Evolutionary conservation across 1,140 invertebrate genomes (phyloP), one percentile per base, ranked within the genome.

Genomic region (Euschistus heros): DNA sequence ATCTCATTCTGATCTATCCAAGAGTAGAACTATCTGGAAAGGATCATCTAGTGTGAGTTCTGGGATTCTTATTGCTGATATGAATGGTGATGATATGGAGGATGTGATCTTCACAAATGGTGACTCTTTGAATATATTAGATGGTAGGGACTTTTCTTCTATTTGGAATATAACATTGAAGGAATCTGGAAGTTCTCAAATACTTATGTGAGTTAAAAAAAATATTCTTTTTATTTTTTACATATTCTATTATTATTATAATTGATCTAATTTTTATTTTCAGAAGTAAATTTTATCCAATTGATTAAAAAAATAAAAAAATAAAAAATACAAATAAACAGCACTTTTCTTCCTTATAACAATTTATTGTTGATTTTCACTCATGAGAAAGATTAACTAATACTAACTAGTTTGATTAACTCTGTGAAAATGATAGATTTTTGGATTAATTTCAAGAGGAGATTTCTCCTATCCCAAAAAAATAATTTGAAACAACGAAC

Each of bases 31-130:
- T 15, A 52, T 67, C 24, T 67, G 66, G 66, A 52, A 52, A 17
- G 62, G 63, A 1, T 15, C n/a, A 1, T 14, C 17, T 7, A 55
- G 66, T 15, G 73, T 84, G 2, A 75, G 82, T 47, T 74, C 82
- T n/a, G 80, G 88, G 3, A 86, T 89, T 6, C 83, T 89, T 42
- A 71, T 93, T 2, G 80, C 82, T 5, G 90, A 92, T 73, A 77
- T 92, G 44, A 92, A 82, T 64, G 80, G 78, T 8, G 91, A 93
- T 75, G 79, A 80, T 8, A 76, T 84, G 1, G 79, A 83, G 59
- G 91, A 93, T 72, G 87, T 92, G 65, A 73, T 84, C 4, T 80
- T 92, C 59, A 77, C 80, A 2, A 80, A 86, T 0, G 81, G 84
- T 70, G 88, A 87, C 69, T 88, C 89, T 73, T 84, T 86, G 1